These are phyloP conservation scores for Nycticryphes semicollaris DNA, from an alignment of 2,113 vertebrate species.

Conservation along the genomic window DNA sequence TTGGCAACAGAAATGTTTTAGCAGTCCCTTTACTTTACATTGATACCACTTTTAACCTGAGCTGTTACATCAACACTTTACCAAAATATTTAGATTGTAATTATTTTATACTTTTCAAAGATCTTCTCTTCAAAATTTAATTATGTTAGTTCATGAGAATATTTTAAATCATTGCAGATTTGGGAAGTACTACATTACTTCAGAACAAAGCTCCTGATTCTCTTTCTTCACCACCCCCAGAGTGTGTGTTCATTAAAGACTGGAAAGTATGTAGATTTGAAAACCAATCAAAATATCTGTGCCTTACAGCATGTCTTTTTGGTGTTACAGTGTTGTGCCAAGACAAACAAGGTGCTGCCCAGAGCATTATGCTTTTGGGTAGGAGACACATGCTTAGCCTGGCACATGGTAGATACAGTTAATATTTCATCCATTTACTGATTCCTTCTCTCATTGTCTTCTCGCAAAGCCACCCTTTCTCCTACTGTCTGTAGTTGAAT, in stretches of 20 bases:
- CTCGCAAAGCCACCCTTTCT: not conserved
- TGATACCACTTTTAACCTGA: not conserved
- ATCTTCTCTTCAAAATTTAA: not conserved
- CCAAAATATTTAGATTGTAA: not conserved
- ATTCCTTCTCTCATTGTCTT: not conserved
- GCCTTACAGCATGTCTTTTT: not conserved
- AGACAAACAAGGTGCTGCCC: not conserved
- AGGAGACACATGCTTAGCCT: not conserved
- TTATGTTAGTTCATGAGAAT: not conserved
- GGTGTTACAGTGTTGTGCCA: not conserved
- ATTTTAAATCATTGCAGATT: not conserved
- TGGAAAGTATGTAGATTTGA: not conserved
- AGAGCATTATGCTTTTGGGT: not conserved
- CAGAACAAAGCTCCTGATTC: not conserved
- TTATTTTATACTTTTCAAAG: not conserved
- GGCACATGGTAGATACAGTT: not conserved
- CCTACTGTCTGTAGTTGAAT: not conserved
- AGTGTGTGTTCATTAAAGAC: not conserved
- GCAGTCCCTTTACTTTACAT: not conserved
- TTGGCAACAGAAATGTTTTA: not conserved
- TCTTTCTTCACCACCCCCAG: not conserved
- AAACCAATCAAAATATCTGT: not conserved
- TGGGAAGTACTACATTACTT: not conserved
- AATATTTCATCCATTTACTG: not conserved
- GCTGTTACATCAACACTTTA: not conserved